Evolutionary conservation across 2,888 invertebrate species (phyloP), one percentile per base, ranked within the genome.

Genomic region (Euspilapteryx auroguttella): DNA sequence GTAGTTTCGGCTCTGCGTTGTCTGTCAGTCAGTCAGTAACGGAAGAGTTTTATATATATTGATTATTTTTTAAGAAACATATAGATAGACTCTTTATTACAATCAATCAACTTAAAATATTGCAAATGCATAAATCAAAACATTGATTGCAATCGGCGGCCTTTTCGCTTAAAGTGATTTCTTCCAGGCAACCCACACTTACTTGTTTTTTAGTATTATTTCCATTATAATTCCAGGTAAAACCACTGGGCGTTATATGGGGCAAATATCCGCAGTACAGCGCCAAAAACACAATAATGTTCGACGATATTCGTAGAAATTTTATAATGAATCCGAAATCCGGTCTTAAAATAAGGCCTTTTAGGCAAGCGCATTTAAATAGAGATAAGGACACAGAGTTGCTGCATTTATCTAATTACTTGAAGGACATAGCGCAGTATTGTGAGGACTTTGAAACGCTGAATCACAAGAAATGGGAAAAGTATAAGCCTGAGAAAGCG

Each of bases 241-340:
- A 97, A 73, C 96, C 97, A 0, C 68, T 98, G 31, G 95, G 94
- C 4, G 92, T 98, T 1, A 94, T 98, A 37, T 98, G 97, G 97
- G 96, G 95, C 9, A 91, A 94, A 50, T 96, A 85, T 51, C 80
- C 86, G 1, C 91, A 95, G 50, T 97, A 91, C 63, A 87, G 82
- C 26, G 75, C 87, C 0, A 89, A 88, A 50, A 98, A 98, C 56
- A 97, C 96, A 0, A 94, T 98, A 36, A 98, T 98, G 96, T 92
- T 98, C 45, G 97, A 98, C 51, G 97, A 98, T 47, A 89, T 96
- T 21, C 78, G 95, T 30, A 79, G 95, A 41, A 98, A 98, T 63
- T 98, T 98, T 49, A 82, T 96, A 21, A 96, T 98, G 96, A 98
- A 98, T 59, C 96, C 96, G 0, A 89, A 90, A 44, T 92, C 89